Conservation (phyloP, 2,113 vertebrate genomes). For the Campylomormyrus tamandua region DNA sequence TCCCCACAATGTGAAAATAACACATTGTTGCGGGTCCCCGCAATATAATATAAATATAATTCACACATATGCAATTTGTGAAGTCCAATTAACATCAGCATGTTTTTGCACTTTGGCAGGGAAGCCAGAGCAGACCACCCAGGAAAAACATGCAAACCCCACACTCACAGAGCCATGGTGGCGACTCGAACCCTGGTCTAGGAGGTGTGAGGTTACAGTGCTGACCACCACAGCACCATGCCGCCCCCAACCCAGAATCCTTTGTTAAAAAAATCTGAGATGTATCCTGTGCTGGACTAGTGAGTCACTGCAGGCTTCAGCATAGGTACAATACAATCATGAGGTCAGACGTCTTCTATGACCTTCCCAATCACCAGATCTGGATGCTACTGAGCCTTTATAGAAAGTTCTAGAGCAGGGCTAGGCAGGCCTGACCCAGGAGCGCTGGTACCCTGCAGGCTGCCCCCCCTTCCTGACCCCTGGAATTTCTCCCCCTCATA, state of each 20-base stretch:
- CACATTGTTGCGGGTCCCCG: too few species aligned
- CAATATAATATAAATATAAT: too few species aligned
- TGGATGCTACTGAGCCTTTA: not conserved
- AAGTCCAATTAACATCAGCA: not conserved
- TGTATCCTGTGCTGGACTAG: too few species aligned
- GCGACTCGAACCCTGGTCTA: not conserved
- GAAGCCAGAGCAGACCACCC: not conserved
- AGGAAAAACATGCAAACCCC: not conserved
- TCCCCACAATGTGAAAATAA: too few species aligned
- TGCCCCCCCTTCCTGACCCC: not conserved
- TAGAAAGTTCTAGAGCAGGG: not conserved
- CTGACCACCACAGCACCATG: not conserved
- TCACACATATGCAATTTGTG: too few species aligned
- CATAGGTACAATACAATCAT: not conserved
- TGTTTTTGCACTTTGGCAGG: not conserved
- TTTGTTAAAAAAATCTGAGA: too few species aligned
- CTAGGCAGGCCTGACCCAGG: not conserved
- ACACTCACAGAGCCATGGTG: not conserved
- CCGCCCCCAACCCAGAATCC: not conserved
- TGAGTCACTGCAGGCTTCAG: too few species aligned
- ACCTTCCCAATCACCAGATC: not conserved
- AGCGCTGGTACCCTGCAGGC: not conserved
- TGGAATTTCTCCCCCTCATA: not conserved
- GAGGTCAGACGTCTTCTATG: not conserved
- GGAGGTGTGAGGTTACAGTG: not conserved